Evolutionary conservation across 37 sponge, comb jelly and placozoan species (phyloP).

Genomic region (Aplysina aerophoba): DNA sequence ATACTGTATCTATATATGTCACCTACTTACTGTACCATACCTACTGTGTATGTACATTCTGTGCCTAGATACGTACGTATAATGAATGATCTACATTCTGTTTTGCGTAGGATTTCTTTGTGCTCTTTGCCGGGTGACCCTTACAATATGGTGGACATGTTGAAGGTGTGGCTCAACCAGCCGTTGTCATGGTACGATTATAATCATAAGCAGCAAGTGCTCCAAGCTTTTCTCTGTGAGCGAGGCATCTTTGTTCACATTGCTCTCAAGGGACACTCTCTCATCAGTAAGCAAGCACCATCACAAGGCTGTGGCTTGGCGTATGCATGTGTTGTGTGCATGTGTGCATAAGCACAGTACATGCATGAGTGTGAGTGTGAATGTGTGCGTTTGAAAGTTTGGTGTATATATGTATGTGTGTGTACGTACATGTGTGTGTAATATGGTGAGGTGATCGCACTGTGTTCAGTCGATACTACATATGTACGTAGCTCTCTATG

Average conservation of each 20-base stretch:
- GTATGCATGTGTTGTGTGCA: too few species aligned
- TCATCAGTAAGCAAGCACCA: constrained; percentile 61
- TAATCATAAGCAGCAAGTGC: constrained; percentile 22
- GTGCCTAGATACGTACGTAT: background rate
- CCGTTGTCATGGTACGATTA: constrained; percentile 40
- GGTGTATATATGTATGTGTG: background rate
- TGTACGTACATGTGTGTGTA: background rate
- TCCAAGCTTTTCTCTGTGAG: constrained; percentile 40
- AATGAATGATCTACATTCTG: background rate
- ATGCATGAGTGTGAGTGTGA: too few species aligned
- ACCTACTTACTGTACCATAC: too few species aligned
- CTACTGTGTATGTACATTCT: background rate
- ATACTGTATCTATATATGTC: background rate
- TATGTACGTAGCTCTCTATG: too few species aligned
- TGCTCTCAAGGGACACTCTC: constrained; percentile 37
- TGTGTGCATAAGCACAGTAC: too few species aligned
- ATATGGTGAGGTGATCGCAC: too few species aligned
- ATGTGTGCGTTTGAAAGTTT: too few species aligned
- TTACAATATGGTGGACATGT: constrained; percentile 13
- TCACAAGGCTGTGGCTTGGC: too few species aligned
- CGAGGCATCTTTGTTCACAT: constrained; percentile 6
- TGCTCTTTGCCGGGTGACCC: constrained; percentile 54
- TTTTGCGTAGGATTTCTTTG: background rate
- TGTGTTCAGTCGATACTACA: too few species aligned
- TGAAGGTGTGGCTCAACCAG: constrained; percentile 31